Evolutionary conservation across 2,113 vertebrate genomes (phyloP), one percentile per base, ranked within the genome.

Genomic region (Callaeas wilsoni): DNA sequence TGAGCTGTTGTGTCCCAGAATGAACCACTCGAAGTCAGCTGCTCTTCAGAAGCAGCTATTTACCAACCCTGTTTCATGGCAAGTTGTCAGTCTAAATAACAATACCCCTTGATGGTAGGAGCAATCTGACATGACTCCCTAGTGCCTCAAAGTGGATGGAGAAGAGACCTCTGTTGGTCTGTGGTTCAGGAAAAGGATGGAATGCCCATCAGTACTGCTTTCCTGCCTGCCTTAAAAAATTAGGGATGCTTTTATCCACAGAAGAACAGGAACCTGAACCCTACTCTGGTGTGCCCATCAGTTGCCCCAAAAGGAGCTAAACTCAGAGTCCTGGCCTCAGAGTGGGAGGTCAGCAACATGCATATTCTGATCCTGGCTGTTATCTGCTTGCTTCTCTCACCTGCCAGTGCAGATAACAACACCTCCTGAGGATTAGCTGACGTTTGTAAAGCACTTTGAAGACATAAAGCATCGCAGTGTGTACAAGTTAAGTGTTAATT

Each of bases 391-490:
- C 57, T 96, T 42, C 85, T 96, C 85, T 95, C 94, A 93, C 94
- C 88, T 94, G 90, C 76, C 93, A 82, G 57, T 10, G 60, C 80
- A 84, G 86, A 90, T 93, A 94, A 96, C 76, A 94, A 15, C 86
- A 89, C 73, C 96, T 94, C 94, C 76, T 26, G 86, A 96, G 94
- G 90, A 84, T 49, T 89, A 77, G 76, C 93, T 96, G 93, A 94
- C 21, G 18, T 87, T 42, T 49, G 60, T 67, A 62, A 75, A 89
- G 92, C 44, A 16, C 83, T 93, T 60, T 78, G 92, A 86, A 90
- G 85, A 56, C 32, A 93, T 32, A 63, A 84, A 95, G 85, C 92
- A 86, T 78, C 94, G 76, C 60, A 53, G 64, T 35, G 56, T 0
- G 0, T 57, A 86, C 90, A 53, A 89, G 93, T 64, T 56, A 84